phyloP scores from a whole-genome alignment of 2,797 vertebrate species.

The Parauchenoglanis punctatus region DNA sequence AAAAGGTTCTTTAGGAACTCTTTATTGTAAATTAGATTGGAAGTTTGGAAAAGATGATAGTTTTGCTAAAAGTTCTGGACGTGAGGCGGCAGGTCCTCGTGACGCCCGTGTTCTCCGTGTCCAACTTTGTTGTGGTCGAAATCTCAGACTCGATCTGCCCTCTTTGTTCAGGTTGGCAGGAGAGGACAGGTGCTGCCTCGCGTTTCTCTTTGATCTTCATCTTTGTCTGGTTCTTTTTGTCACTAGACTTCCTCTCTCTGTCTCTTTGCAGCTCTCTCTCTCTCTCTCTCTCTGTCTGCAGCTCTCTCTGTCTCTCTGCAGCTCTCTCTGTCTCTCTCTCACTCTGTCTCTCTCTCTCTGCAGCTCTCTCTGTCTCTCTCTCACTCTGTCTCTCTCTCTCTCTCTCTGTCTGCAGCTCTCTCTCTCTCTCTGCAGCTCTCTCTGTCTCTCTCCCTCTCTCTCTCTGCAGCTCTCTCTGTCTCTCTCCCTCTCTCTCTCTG shows the following conservation, averaged over 20 bases:
- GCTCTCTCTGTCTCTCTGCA: too few species aligned
- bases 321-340: too few species aligned
- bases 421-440: too few species aligned
- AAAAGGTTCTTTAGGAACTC: neutral
- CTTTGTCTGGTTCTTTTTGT: conserved; percentile 12
- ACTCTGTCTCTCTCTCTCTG: too few species aligned
- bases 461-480: too few species aligned
- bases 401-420: too few species aligned
- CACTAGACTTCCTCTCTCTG: neutral
- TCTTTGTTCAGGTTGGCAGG: neutral
- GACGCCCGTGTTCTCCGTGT: neutral
- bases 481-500: too few species aligned
- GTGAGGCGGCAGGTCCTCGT: neutral
- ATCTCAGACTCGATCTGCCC: conserved; percentile 7
- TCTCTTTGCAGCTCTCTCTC: neutral
- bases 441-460: too few species aligned
- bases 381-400: too few species aligned
- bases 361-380: too few species aligned
- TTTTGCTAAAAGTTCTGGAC: neutral
- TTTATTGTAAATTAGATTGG: neutral
- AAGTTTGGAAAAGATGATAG: neutral
- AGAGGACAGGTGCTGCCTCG: conserved; percentile 22
- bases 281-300: neutral
- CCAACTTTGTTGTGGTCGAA: conserved; percentile 8
- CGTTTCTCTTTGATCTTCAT: conserved; percentile 3